phyloP scores from a whole-genome alignment of 2,797 vertebrate genomes.

The Zalophus californianus region DNA sequence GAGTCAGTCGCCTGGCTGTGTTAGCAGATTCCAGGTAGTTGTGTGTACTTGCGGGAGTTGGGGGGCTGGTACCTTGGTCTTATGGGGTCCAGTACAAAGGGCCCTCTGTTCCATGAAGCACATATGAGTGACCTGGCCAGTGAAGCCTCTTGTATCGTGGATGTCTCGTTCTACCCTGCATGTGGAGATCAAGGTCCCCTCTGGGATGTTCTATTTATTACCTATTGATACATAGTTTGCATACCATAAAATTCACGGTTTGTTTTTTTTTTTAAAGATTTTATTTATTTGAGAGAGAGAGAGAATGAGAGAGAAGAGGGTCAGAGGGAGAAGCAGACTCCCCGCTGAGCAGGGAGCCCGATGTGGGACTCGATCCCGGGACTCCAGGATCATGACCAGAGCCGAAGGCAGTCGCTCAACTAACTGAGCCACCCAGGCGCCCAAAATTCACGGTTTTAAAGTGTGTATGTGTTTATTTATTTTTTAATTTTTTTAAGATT shows the following conservation, averaged over 20 bases:
- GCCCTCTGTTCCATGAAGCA: neutral
- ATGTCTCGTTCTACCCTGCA: neutral
- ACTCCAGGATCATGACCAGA: no score
- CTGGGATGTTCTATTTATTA: neutral
- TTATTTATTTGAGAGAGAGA: neutral
- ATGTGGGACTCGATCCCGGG: no score
- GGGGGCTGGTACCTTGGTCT: neutral
- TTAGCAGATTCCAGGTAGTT: neutral
- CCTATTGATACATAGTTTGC: neutral
- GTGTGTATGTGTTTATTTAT: no score
- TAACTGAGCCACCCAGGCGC: no score
- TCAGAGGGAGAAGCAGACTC: no score
- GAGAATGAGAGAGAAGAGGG: no score
- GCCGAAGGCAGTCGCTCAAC: no score
- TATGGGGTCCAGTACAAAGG: neutral
- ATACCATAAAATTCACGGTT: neutral
- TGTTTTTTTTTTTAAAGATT: neutral
- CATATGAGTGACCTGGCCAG: neutral
- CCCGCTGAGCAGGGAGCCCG: no score
- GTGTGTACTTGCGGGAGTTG: neutral
- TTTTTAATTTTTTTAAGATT: no score
- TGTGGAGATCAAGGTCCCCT: neutral
- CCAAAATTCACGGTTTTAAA: neutral
- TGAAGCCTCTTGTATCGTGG: neutral
- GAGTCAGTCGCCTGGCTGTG: neutral